phyloP scores from a whole-genome alignment of 2,113 vertebrate genomes.

The Chamaea fasciata region DNA sequence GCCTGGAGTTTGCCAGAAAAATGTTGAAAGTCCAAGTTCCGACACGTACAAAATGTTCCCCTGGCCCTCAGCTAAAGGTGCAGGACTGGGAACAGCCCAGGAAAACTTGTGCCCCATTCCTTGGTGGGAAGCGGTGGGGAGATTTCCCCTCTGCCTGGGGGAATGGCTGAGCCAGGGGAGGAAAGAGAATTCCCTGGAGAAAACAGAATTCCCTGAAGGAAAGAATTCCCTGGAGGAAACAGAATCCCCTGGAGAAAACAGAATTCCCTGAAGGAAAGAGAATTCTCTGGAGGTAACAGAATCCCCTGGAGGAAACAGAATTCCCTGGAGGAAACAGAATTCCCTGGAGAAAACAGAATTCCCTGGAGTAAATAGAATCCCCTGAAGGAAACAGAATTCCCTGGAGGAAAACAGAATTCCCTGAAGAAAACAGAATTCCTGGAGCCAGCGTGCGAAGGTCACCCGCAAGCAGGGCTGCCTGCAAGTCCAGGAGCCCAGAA shows the following conservation, averaged over 20 bases:
- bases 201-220: background rate
- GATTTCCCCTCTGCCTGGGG: background rate
- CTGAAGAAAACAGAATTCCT: background rate
- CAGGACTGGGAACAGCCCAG: background rate
- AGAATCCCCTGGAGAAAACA: background rate
- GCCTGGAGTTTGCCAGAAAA: background rate
- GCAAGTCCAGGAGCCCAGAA: background rate
- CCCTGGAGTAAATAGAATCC: background rate
- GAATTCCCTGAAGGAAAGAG: no score
- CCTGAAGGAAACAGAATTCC: background rate
- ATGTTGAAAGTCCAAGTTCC: fast-evolving
- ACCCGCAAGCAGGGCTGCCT: background rate
- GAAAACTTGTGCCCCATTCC: background rate
- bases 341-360: background rate
- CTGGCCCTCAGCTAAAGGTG: background rate
- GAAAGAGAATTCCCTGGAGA: background rate
- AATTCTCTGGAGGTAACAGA: background rate
- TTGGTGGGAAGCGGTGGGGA: background rate
- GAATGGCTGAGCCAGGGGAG: background rate
- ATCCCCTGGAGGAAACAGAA: no score
- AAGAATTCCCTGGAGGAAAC: background rate
- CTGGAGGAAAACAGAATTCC: background rate
- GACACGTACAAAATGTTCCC: background rate
- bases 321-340: no score
- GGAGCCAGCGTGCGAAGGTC: fast-evolving